Evolutionary conservation across 2,888 invertebrate species (phyloP).

Genomic region (Mycalesis mineus): DNA sequence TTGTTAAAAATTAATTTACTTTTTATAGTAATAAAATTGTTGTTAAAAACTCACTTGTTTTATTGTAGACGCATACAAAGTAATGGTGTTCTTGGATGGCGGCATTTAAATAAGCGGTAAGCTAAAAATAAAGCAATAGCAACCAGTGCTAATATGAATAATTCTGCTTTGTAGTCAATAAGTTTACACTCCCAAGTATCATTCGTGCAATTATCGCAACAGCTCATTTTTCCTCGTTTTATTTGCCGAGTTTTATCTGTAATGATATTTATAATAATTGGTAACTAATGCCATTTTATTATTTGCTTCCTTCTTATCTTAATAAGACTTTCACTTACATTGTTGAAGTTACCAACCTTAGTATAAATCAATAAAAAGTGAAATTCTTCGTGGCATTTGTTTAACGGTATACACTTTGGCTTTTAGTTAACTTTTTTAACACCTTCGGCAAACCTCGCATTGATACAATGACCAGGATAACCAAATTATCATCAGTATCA

Average conservation of each 20-base stretch:
- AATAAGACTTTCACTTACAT: no score
- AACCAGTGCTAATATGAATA: constrained; percentile 37
- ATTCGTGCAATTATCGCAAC: constrained; percentile 42
- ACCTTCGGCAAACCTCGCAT: constrained; percentile 34
- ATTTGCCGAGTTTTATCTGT: not conserved
- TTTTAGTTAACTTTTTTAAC: not conserved
- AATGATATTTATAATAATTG: not conserved
- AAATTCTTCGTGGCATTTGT: not conserved
- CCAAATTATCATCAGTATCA: constrained; percentile 43
- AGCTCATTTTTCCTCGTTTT: constrained; percentile 34
- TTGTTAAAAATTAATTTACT: not conserved
- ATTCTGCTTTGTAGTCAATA: constrained; percentile 37
- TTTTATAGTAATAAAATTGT: constrained; percentile 1
- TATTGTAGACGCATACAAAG: constrained; percentile 25
- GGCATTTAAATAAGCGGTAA: constrained; percentile 44
- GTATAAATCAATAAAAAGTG: not conserved
- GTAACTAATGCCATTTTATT: no score
- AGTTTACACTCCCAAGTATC: constrained; percentile 35
- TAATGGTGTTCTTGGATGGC: constrained; percentile 36
- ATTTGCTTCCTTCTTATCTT: no score
- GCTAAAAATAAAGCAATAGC: constrained; percentile 38
- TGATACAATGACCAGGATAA: constrained; percentile 41
- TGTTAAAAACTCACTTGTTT: constrained; percentile 5
- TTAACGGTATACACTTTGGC: not conserved
- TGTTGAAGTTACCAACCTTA: no score